Base-by-base conservation (phyloP, 64 coral and sea anemone species). In the Exaiptasia diaphana region DNA sequence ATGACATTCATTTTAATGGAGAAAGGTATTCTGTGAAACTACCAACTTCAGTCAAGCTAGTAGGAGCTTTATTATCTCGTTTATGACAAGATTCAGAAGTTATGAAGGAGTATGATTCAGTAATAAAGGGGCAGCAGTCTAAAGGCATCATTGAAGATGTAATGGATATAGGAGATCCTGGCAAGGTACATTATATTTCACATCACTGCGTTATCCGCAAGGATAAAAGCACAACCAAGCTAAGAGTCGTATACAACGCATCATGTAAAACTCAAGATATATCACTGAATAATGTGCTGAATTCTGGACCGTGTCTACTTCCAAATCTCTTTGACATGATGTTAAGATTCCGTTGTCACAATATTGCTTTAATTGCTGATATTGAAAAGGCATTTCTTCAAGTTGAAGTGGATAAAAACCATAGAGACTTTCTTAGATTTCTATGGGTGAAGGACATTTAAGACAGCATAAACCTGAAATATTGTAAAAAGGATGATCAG, bases 291-390 rank as follows among this genome's bases (percentile, higher is more conserved):
- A 59, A 86, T 50, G 75, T 70, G 4, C 18, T 86, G 3, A 76
- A 86, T 64, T 53, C 58, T 26, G 71, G 57, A 6, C 72, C 83
- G 13, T 50, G 71, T 27, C 55, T 86, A 49, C 27, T 42, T 24
- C 38, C 73, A 41, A 62, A 86, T 44, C 75, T 86, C 12, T 38
- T 86, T 75, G 83, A 86, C 28, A 50, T 86, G 29, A 70, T 86
- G 25, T 62, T 86, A 9, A 73, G 83, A 62, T 76, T 86, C 24
- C 50, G 82, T 1, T 36, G 37, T 71, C 48, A 71, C 29, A 36
- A 60, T 44, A 17, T 60, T 17, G 68, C 52, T 0, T 38, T 69
- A 3, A 63, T 74, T 8, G 39, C 68, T 64, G 83, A 86, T 40
- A 37, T 77, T 30, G 71, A 86, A 38, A 75, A 86, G 71, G 71